Conservation (phyloP, 1,140 invertebrate species). For the Hypothenemus hampei region DNA sequence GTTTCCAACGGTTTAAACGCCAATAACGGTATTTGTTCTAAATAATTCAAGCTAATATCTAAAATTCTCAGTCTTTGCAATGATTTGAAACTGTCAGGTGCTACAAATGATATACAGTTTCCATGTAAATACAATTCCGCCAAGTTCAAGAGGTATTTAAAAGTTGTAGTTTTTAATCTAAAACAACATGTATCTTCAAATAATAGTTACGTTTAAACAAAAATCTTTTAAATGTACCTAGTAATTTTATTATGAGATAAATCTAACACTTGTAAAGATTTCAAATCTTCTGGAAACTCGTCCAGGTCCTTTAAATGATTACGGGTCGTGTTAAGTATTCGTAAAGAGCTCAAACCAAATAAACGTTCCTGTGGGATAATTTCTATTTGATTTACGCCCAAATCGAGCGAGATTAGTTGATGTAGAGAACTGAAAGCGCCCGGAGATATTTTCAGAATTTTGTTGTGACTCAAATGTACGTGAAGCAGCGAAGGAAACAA, state of each 20-base stretch:
- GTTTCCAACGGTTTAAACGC: conserved; percentile 73
- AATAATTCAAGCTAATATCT: conserved; percentile 79
- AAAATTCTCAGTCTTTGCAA: conserved; percentile 73
- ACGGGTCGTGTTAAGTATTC: conserved; percentile 74
- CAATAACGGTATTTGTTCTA: conserved; percentile 73
- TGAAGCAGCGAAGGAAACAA: conserved; percentile 75
- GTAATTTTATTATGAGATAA: conserved; percentile 69
- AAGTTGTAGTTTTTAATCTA: conserved; percentile 67
- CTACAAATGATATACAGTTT: conserved; percentile 76
- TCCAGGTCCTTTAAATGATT: conserved; percentile 78
- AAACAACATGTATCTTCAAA: neutral
- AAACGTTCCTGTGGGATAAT: conserved; percentile 79
- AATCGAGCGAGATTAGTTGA: conserved; percentile 70
- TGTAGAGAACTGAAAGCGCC: conserved; percentile 75
- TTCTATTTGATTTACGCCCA: conserved; percentile 80
- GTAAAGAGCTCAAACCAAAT: conserved; percentile 66
- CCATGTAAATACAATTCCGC: conserved; percentile 73
- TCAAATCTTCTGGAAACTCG: conserved; percentile 74
- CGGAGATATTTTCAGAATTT: conserved; percentile 75
- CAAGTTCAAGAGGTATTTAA: conserved; percentile 67
- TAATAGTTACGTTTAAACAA: neutral
- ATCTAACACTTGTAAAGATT: conserved; percentile 72
- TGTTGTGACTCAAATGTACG: conserved; percentile 70
- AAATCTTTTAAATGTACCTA: conserved; percentile 8
- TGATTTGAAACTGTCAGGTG: conserved; percentile 72